phyloP scores from a whole-genome alignment of 2,888 invertebrate genomes.

The Dicyrtomina minuta region DNA sequence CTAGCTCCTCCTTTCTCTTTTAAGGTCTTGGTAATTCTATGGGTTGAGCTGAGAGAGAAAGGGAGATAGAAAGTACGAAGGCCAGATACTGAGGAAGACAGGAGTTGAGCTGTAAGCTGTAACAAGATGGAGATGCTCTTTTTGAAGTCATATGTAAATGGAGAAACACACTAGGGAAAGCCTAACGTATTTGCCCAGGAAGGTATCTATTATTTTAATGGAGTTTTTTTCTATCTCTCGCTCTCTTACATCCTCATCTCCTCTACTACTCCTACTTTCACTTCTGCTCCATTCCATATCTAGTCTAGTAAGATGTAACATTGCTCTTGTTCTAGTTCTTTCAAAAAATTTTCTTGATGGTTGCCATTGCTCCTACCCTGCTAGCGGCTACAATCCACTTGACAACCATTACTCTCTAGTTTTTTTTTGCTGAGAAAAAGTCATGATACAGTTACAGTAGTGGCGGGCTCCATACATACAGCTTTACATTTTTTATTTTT shows the following conservation, averaged over 20 bases:
- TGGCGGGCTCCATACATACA: too few relatives aligned
- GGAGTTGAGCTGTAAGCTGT: not conserved
- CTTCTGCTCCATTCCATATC: not conserved
- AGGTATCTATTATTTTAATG: constrained; percentile 24
- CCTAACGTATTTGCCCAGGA: constrained; percentile 23
- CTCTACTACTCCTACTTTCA: not conserved
- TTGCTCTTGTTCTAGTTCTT: not conserved
- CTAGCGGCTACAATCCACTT: not conserved
- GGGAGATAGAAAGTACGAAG: constrained; percentile 17
- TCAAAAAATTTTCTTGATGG: too few relatives aligned
- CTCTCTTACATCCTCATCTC: not conserved
- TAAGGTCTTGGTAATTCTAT: constrained; percentile 9
- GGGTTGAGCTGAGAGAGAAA: constrained; percentile 12
- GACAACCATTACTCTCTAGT: too few relatives aligned
- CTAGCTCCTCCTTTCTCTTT: not conserved
- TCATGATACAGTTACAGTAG: too few relatives aligned
- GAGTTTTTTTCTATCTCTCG: constrained; percentile 8
- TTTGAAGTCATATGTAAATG: not conserved
- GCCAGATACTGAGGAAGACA: constrained; percentile 4
- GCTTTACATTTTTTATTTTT: too few relatives aligned
- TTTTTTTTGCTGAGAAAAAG: too few relatives aligned
- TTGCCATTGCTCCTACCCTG: too few relatives aligned
- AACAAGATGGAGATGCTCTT: not conserved
- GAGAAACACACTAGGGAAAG: constrained; percentile 1
- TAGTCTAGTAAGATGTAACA: not conserved